Evolutionary conservation across 1,140 invertebrate genomes (phyloP), one percentile per base, ranked within the genome.

Genomic region (Papilio xuthus): DNA sequence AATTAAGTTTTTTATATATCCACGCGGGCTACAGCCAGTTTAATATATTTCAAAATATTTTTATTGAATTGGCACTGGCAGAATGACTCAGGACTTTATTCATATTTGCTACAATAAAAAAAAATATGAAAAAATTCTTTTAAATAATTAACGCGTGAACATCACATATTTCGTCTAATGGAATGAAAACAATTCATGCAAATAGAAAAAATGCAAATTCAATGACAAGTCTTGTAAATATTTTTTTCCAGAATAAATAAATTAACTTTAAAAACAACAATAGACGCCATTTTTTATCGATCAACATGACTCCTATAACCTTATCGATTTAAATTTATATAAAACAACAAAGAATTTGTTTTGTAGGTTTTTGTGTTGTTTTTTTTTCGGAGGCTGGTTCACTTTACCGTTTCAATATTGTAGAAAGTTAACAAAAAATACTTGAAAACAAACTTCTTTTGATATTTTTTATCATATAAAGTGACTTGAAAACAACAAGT

Each of bases 191-290:
- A 67, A 60, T 60, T 60, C 10, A 20, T 23, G 23, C 53, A 26
- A 12, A 28, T 67, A 67, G 13, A 26, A 67, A n/a, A 67, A 67
- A 67, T 63, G 60, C 12, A 28, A 13, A 67, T 67, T 67, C 60
- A 67, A 67, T 67, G 26, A 67, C 60, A 6, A 15, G 0, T 67
- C 26, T 32, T 67, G 60, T 67, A 67, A 67, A 67, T 13, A 67
- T 67, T 60, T 26, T 60, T 67, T 63, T 67, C 20, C 56, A 67
- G 60, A 67, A 67, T 67, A 67, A 67, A 67, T 67, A 67, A 67
- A 67, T 67, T 67, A 60, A 26, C 23, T 26, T 26, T 32, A 67
- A 26, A 28, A 67, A 67, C 26, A 67, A 67, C 60, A 67, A 67
- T 67, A 26, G 60, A 67, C 12, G 3, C 0, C 12, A 67, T 26